phyloP scores from a whole-genome alignment of 2,797 vertebrate species.

The Tenualosa thibaudeaui region DNA sequence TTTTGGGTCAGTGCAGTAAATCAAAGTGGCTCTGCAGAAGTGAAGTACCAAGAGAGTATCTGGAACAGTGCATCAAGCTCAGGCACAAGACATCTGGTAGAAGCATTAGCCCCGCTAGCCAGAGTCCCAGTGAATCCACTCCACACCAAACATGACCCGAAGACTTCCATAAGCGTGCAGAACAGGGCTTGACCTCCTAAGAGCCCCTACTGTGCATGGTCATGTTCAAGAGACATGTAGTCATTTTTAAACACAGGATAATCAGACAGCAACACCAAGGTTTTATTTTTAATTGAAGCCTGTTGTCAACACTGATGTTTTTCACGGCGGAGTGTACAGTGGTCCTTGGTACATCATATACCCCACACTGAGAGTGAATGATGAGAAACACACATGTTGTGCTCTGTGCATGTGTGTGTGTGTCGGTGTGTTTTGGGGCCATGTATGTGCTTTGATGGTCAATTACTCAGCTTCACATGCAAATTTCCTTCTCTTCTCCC shows the following conservation, averaged over 20 bases:
- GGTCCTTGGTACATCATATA: background rate
- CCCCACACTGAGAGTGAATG: background rate
- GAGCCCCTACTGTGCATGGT: background rate
- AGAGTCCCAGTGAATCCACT: slow-evolving; percentile 10
- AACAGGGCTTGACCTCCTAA: slow-evolving; percentile 14
- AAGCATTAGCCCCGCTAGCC: slow-evolving; percentile 4
- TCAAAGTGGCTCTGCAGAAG: background rate
- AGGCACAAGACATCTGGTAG: slow-evolving; percentile 9
- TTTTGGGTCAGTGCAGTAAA: slow-evolving; percentile 12
- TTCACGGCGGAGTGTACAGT: background rate
- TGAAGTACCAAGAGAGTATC: background rate
- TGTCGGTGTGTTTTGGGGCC: background rate
- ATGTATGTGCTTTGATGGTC: slow-evolving; percentile 11
- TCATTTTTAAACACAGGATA: background rate
- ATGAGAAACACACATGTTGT: slow-evolving; percentile 2
- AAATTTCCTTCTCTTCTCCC: background rate
- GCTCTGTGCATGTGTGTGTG: background rate
- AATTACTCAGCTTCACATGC: slow-evolving; percentile 19
- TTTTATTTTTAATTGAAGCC: background rate
- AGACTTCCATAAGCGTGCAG: slow-evolving; percentile 15
- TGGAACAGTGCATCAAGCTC: slow-evolving; percentile 18
- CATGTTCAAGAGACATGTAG: slow-evolving; percentile 4
- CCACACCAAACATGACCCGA: slow-evolving; percentile 1
- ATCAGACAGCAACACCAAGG: background rate
- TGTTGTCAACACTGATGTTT: background rate